phyloP scores from a whole-genome alignment of 2,888 invertebrate genomes.

The Dicycla oo region DNA sequence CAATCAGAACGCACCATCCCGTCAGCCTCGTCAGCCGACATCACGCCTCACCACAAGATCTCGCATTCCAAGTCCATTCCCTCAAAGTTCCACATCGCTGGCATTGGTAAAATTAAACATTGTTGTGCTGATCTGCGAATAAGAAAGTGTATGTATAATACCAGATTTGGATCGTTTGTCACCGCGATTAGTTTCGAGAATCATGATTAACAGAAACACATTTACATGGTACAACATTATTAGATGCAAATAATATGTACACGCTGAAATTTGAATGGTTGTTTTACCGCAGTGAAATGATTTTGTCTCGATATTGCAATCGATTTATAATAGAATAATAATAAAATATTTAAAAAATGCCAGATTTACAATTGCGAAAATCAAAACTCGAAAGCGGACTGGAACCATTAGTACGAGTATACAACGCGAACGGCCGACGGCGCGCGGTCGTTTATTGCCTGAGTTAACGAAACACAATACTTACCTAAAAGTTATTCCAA shows the following conservation, averaged over 20 bases:
- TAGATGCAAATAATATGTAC: background rate
- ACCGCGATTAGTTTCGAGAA: conserved; percentile 32
- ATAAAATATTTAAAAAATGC: too few relatives aligned
- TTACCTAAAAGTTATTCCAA: too few relatives aligned
- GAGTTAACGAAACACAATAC: too few relatives aligned
- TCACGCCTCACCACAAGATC: conserved; percentile 93
- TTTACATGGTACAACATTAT: conserved; percentile 21
- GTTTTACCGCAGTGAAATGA: background rate
- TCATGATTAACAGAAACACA: conserved; percentile 16
- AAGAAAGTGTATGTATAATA: conserved; percentile 52
- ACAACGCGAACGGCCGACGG: too few relatives aligned
- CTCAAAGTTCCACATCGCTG: conserved; percentile 92
- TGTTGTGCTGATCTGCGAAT: conserved; percentile 55
- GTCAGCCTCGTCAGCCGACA: conserved; percentile 91
- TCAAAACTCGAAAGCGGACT: too few relatives aligned
- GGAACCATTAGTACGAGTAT: too few relatives aligned
- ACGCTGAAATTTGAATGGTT: too few relatives aligned
- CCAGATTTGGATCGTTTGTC: conserved; percentile 51
- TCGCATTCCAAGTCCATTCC: conserved; percentile 89
- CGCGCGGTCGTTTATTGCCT: too few relatives aligned
- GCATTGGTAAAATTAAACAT: conserved; percentile 90
- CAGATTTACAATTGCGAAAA: too few relatives aligned
- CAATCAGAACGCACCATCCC: conserved; percentile 95
- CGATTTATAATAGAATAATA: too few relatives aligned
- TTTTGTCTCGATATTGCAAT: too few relatives aligned